Evolutionary conservation across 2,888 invertebrate species (phyloP), one percentile per base, ranked within the genome.

Genomic region (Ennomos quercinarius): DNA sequence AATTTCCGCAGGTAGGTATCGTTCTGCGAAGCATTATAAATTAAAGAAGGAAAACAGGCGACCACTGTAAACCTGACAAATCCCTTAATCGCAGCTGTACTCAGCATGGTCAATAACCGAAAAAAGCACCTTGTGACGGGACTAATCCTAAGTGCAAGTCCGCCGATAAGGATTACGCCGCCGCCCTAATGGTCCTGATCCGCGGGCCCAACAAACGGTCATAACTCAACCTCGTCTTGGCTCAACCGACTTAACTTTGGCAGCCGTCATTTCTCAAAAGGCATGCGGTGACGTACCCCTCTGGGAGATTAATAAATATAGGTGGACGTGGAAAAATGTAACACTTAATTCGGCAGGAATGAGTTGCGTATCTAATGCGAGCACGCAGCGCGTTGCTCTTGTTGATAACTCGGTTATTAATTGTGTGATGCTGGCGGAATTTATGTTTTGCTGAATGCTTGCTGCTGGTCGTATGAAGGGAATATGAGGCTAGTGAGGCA

Each of bases 251-350:
- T 91, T 91, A 91, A 86, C 89, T 91, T 91, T 90, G 91, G 91
- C 91, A 91, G 90, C 80, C 91, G 89, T 92, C 91, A 91, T 92
- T 92, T 91, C 92, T 92, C 92, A 92, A 89, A 89, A 86, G 88
- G 87, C 88, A 88, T 83, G 84, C 86, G 87, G 85, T 86, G 90
- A 89, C 87, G 88, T 85, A 81, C 82, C 66, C 73, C 74, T 70
- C 70, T 78, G 73, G 74, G 78, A 90, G 87, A 91, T 91, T 91
- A 91, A 92, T 91, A 91, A 91, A 89, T 88, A 90, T 85, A 89
- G 83, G 84, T 83, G 84, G 90, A 90, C 89, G 87, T 84, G 83
- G 88, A 91, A 89, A 91, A 89, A 90, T 90, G 89, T 87, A 80
- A 81, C 85, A 88, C 89, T 89, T 89, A 87, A 89, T 90, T 89